Conservation (phyloP, 2,888 invertebrate genomes). For the Helicoverpa assulta region DNA sequence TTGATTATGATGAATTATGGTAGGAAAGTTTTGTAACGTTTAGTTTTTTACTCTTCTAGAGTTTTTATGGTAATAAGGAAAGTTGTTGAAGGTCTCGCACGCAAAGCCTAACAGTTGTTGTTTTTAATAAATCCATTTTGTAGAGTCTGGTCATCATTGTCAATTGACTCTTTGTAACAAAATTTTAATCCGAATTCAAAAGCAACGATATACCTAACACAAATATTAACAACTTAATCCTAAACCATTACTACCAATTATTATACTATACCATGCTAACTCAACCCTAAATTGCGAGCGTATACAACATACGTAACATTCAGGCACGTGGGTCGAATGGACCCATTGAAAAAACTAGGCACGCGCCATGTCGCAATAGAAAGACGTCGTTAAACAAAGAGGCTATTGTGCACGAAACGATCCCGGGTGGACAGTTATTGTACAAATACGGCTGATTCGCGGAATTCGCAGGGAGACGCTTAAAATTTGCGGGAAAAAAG, state of each 20-base stretch:
- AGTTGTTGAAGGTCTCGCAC: no score
- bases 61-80: no score
- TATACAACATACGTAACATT: slow-evolving; percentile 65
- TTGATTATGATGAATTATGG: background rate
- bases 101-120: no score
- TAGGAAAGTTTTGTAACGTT: background rate
- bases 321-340: slow-evolving; percentile 70
- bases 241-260: slow-evolving; percentile 48
- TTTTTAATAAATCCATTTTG: no score
- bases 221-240: slow-evolving; percentile 22
- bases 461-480: slow-evolving; percentile 79
- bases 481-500: slow-evolving; percentile 87
- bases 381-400: slow-evolving; percentile 88
- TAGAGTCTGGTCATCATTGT: no score
- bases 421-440: slow-evolving; percentile 84
- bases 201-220: slow-evolving; percentile 4
- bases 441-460: slow-evolving; percentile 85
- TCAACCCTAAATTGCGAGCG: slow-evolving; percentile 61
- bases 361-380: slow-evolving; percentile 81
- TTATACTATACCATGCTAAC: slow-evolving; percentile 47
- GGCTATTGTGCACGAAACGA: slow-evolving; percentile 77
- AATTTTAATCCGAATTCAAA: background rate
- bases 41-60: no score
- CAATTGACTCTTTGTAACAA: background rate
- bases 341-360: slow-evolving; percentile 81